phyloP scores from a whole-genome alignment of 1,140 invertebrate genomes.

The Aradophagus sp. region DNA sequence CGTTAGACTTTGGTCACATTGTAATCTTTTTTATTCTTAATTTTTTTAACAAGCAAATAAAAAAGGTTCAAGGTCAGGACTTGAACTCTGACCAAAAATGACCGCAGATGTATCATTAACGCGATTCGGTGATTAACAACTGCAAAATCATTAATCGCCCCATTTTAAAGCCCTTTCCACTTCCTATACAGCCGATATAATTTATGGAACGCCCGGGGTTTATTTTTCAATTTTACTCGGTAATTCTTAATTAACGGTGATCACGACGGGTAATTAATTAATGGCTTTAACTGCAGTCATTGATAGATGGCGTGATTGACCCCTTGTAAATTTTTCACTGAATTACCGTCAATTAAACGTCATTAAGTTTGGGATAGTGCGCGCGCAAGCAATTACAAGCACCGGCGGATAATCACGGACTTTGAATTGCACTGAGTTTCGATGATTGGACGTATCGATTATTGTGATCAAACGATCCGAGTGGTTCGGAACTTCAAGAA shows the following conservation, averaged over 20 bases:
- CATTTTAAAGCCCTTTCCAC: background rate
- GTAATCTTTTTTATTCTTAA: background rate
- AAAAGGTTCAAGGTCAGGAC: too few relatives aligned
- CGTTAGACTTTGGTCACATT: background rate
- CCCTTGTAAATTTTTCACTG: slow-evolving; percentile 43
- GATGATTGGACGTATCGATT: slow-evolving; percentile 43
- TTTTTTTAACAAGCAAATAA: too few relatives aligned
- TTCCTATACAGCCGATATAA: background rate
- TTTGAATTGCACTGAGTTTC: slow-evolving; percentile 35
- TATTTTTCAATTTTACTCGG: slow-evolving; percentile 58
- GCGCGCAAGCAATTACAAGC: slow-evolving; percentile 60
- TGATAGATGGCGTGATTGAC: slow-evolving; percentile 46
- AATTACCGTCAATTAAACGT: slow-evolving; percentile 70
- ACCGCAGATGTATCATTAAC: slow-evolving; percentile 14
- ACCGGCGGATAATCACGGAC: slow-evolving; percentile 27
- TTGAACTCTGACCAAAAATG: too few relatives aligned
- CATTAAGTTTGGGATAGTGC: slow-evolving; percentile 67
- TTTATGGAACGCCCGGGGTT: slow-evolving; percentile 28
- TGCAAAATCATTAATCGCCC: slow-evolving; percentile 23
- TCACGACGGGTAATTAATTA: slow-evolving; percentile 24
- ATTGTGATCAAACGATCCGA: slow-evolving; percentile 30
- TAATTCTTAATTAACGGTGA: slow-evolving; percentile 47
- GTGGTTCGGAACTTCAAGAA: slow-evolving; percentile 9
- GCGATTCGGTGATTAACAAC: background rate
- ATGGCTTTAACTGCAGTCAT: slow-evolving; percentile 32